phyloP scores from a whole-genome alignment of 2,888 invertebrate species.

The Folsomia manolachei region DNA sequence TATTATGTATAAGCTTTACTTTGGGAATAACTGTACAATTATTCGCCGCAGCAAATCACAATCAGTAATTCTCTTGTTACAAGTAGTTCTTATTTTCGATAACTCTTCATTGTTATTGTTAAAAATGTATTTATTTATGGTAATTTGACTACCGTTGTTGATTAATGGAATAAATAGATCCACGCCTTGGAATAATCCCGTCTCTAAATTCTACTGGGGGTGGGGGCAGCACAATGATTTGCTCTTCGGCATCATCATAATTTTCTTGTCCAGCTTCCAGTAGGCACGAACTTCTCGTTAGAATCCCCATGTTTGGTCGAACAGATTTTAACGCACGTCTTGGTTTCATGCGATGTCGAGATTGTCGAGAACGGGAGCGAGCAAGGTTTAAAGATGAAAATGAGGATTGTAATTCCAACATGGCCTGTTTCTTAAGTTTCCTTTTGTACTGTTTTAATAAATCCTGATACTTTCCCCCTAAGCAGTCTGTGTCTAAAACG shows the following conservation, averaged over 20 bases:
- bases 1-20: not conserved
- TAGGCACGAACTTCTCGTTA: not conserved
- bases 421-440: not conserved
- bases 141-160: not conserved
- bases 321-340: not conserved
- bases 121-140: not conserved
- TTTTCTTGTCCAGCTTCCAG: not conserved
- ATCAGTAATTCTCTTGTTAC: too few relatives aligned
- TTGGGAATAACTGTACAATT: too few relatives aligned
- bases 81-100: too few relatives aligned
- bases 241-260: not conserved
- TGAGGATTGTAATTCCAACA: not conserved
- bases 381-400: not conserved
- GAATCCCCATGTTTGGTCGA: not conserved
- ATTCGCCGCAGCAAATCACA: too few relatives aligned
- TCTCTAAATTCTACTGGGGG: conserved; percentile 17
- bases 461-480: not conserved
- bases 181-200: conserved; percentile 4
- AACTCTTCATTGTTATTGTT: not conserved
- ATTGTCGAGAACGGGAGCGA: not conserved
- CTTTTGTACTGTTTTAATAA: not conserved
- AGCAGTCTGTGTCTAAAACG: not conserved
- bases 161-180: not conserved
- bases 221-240: conserved; percentile 11
- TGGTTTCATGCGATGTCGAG: not conserved